phyloP scores from a whole-genome alignment of 35 echinoderm and acorn worm species.

The Lytechinus pictus region DNA sequence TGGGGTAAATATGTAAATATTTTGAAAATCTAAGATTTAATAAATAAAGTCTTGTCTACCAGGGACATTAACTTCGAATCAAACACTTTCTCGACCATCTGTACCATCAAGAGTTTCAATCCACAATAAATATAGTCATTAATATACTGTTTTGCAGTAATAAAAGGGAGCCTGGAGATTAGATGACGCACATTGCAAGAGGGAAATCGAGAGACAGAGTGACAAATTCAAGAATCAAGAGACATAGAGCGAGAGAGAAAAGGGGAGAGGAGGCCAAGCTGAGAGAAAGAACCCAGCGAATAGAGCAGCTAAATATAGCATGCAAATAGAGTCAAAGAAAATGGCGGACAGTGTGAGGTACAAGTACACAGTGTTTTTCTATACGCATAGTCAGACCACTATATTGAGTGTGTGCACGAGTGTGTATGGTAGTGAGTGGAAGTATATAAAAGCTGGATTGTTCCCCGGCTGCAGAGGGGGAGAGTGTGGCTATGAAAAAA shows the following conservation, averaged over 20 bases:
- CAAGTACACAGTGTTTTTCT: not conserved
- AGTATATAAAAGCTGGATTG: not conserved
- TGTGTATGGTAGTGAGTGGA: not conserved
- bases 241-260: conserved; percentile 4
- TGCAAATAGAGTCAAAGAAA: conserved; percentile 13
- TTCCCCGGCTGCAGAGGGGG: not conserved
- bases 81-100: not conserved
- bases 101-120: not conserved
- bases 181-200: not conserved
- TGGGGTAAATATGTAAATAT: not conserved
- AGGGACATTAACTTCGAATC: not conserved
- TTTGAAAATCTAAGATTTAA: not conserved
- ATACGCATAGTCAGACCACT: not conserved
- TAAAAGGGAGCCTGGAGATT: conserved; percentile 5
- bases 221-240: not conserved
- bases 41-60: not conserved
- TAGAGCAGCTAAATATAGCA: conserved; percentile 1
- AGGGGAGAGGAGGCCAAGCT: not conserved
- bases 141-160: conserved; percentile 13
- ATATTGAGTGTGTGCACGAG: not conserved
- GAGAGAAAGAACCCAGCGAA: not conserved
- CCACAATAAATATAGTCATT: not conserved
- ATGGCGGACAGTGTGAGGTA: not conserved
- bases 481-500: not conserved
- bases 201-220: not conserved